Percentiles rank a stretch among this genome's conserved stretches.
These are phyloP conservation scores for Caenorhabditis uteleia DNA, from an alignment of 2,888 invertebrate species.

Conservation along the genomic window DNA sequence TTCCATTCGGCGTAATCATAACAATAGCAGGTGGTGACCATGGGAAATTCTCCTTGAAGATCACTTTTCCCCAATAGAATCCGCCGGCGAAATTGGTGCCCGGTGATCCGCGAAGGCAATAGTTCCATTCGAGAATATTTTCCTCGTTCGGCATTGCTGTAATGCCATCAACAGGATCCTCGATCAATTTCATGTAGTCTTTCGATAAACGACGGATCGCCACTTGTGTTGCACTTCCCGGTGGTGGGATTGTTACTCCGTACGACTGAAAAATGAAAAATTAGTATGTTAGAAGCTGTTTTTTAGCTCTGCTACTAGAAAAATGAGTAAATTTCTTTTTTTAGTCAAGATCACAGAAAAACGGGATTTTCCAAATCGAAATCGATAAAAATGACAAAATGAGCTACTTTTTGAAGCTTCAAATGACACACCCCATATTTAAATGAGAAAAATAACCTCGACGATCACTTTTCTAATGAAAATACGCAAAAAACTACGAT, in stretches of 20 bases:
- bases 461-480: too few relatives aligned
- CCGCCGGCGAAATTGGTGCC: slow-evolving; percentile 88
- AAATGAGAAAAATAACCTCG: too few relatives aligned
- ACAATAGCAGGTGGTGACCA: slow-evolving; percentile 67
- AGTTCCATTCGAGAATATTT: slow-evolving; percentile 98
- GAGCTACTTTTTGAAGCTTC: too few relatives aligned
- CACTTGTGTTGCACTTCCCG: slow-evolving; percentile 69
- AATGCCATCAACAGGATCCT: slow-evolving; percentile 54
- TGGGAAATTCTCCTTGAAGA: slow-evolving; percentile 79
- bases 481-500: too few relatives aligned
- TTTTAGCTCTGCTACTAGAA: too few relatives aligned
- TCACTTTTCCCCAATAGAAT: slow-evolving; percentile 88
- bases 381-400: too few relatives aligned
- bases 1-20: slow-evolving; percentile 88
- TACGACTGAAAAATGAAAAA: slow-evolving; percentile 2
- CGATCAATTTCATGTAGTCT: slow-evolving; percentile 86
- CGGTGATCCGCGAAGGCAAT: slow-evolving; percentile 93
- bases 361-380: too few relatives aligned
- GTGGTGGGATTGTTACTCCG: slow-evolving; percentile 17
- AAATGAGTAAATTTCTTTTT: too few relatives aligned
- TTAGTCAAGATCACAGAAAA: too few relatives aligned
- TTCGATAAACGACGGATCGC: slow-evolving; percentile 88
- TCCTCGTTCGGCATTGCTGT: slow-evolving; percentile 83
- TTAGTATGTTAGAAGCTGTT: slow-evolving; percentile 1
- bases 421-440: too few relatives aligned